A percentile compares a stretch with the other conserved stretches of the same genome.
phyloP scores from a whole-genome alignment of 1,140 invertebrate genomes.

The Melipona quadrifasciata region DNA sequence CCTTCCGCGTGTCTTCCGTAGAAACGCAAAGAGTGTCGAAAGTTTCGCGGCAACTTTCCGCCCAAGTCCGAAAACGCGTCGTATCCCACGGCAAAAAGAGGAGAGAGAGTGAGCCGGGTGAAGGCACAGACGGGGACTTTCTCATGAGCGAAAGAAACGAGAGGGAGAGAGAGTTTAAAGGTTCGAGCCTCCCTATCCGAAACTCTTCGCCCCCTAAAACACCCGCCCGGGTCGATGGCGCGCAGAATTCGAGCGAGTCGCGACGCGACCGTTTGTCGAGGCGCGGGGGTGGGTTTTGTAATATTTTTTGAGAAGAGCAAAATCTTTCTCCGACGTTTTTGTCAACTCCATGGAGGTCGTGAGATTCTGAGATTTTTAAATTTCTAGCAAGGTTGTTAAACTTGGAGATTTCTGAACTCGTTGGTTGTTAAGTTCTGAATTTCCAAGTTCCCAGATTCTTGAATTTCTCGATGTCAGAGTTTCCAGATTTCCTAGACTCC shows the following conservation, averaged over 20 bases:
- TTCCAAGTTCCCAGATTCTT: too few species aligned
- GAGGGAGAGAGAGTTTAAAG: slow-evolving; percentile 25
- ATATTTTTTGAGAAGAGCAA: too few species aligned
- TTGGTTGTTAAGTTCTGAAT: too few species aligned
- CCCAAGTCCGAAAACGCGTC: slow-evolving; percentile 43
- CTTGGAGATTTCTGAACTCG: too few species aligned
- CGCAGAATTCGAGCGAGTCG: slow-evolving; percentile 49
- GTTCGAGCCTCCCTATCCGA: slow-evolving; percentile 25
- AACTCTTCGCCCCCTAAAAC: not conserved
- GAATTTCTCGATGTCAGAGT: too few species aligned
- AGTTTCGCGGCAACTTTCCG: slow-evolving; percentile 21
- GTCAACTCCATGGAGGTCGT: too few species aligned
- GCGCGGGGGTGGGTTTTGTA: too few species aligned
- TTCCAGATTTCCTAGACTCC: too few species aligned
- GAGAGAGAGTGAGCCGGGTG: not conserved
- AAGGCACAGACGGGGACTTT: slow-evolving; percentile 19
- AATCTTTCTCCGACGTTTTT: too few species aligned
- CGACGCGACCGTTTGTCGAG: not conserved
- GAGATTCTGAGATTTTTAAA: too few species aligned
- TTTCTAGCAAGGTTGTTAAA: too few species aligned
- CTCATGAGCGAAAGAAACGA: slow-evolving; percentile 30
- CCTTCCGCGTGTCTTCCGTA: slow-evolving; percentile 19
- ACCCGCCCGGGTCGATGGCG: slow-evolving; percentile 1
- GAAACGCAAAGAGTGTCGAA: slow-evolving; percentile 45
- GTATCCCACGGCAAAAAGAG: slow-evolving; percentile 33